phyloP scores from a whole-genome alignment of 1,140 invertebrate species.

The Leucophenga varia region DNA sequence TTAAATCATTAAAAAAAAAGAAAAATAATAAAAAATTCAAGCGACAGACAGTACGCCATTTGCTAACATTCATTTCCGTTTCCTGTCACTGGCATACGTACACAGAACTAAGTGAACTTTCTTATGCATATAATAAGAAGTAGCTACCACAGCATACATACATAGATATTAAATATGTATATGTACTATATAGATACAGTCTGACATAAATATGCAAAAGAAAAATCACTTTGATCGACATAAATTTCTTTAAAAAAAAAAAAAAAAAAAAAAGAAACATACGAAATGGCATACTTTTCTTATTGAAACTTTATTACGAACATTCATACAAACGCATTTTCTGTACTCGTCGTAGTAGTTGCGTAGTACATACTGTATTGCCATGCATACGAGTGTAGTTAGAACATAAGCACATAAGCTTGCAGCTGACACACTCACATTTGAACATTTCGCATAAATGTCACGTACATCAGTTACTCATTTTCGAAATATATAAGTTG shows the following conservation, averaged over 20 bases:
- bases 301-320: conserved; percentile 12
- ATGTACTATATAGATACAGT: conserved; percentile 47
- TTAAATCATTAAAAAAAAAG: too few relatives aligned
- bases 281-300: background rate
- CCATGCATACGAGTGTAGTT: too few relatives aligned
- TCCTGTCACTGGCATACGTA: background rate
- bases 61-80: too few relatives aligned
- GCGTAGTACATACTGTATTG: background rate
- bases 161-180: conserved; percentile 10
- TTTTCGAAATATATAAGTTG: too few relatives aligned
- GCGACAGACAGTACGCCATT: too few relatives aligned
- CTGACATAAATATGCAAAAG: conserved; percentile 43
- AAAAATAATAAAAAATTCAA: too few relatives aligned
- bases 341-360: background rate
- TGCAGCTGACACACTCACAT: conserved; percentile 22
- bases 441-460: conserved; percentile 47
- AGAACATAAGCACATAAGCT: conserved; percentile 21
- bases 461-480: conserved; percentile 54
- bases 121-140: too few relatives aligned
- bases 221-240: conserved; percentile 47
- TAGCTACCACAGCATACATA: background rate
- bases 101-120: too few relatives aligned
- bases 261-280: too few relatives aligned
- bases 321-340: background rate
- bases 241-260: conserved; percentile 29